A percentile compares a stretch with the other conserved stretches of the same genome.
These are phyloP conservation scores for Manacus vitellinus DNA, from an alignment of 2,113 vertebrate species.

Conservation along the genomic window DNA sequence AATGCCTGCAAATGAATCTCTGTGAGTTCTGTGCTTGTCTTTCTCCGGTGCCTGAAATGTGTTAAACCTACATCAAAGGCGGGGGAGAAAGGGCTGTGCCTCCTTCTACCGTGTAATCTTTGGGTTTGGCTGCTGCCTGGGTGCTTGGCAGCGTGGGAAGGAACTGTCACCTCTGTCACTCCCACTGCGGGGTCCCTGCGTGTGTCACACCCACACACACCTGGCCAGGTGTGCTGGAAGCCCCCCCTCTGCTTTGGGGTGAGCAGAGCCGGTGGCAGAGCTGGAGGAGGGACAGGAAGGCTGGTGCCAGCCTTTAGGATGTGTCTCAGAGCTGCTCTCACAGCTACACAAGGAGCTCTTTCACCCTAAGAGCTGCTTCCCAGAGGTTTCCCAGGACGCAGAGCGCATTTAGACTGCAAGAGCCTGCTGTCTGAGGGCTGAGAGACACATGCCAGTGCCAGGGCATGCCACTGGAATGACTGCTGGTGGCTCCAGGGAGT, in stretches of 20 bases:
- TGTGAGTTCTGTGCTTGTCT: not conserved
- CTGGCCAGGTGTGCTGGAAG: not conserved
- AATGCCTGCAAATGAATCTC: not conserved
- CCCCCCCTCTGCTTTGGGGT: not conserved
- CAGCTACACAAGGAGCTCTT: not conserved
- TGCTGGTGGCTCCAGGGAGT: not conserved
- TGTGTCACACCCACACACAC: not conserved
- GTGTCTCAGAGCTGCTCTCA: not conserved
- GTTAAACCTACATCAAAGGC: not conserved
- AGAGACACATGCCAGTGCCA: not conserved
- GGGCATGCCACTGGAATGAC: not conserved
- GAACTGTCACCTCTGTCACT: not conserved
- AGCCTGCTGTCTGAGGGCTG: not conserved
- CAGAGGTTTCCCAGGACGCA: not conserved
- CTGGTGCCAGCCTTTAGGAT: not conserved
- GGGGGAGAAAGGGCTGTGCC: not conserved
- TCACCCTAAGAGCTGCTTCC: not conserved
- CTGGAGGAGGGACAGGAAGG: not conserved
- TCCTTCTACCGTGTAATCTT: not conserved
- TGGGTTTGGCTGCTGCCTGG: not conserved
- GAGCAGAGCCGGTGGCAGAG: not conserved
- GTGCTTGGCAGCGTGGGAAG: not conserved
- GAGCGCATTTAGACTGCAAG: not conserved
- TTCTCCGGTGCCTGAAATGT: not conserved
- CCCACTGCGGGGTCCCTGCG: accelerated